Conservation (phyloP, 2,113 vertebrate species). For the Copsychus sechellarum region DNA sequence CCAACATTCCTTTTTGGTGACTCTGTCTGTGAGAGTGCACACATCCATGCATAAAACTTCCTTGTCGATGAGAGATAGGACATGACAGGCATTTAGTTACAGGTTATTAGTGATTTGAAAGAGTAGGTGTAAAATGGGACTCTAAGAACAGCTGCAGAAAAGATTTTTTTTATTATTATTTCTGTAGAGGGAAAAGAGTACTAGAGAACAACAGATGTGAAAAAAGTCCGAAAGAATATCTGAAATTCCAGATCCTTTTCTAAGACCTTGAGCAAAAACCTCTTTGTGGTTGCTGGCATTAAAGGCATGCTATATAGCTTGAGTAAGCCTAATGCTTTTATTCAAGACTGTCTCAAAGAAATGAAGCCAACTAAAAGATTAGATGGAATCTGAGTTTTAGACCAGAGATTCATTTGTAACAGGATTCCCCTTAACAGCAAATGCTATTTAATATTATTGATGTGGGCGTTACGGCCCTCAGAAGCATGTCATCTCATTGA, state of each 20-base stretch:
- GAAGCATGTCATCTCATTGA: conserved; percentile 33
- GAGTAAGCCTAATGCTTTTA: conserved; percentile 63
- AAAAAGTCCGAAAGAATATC: conserved; percentile 32
- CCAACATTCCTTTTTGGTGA: not conserved
- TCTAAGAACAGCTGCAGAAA: not conserved
- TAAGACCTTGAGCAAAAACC: conserved; percentile 18
- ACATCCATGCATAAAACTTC: not conserved
- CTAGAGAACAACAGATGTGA: conserved; percentile 14
- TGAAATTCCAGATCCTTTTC: conserved; percentile 51
- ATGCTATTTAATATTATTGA: conserved; percentile 70
- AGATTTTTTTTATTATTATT: not conserved
- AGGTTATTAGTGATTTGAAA: conserved; percentile 17
- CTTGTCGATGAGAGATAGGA: not conserved
- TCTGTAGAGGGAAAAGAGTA: not conserved
- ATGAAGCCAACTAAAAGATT: conserved; percentile 61
- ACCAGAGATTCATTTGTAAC: conserved; percentile 61
- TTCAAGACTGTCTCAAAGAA: conserved; percentile 50
- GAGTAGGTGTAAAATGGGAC: not conserved
- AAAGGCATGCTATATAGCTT: conserved; percentile 51
- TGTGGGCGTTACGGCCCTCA: conserved; percentile 31
- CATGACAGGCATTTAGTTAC: conserved; percentile 27
- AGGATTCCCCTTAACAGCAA: conserved; percentile 63
- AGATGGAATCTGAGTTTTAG: conserved; percentile 73
- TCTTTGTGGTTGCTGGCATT: conserved; percentile 53
- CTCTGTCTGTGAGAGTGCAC: not conserved